phyloP scores from a whole-genome alignment of 2,113 vertebrate genomes.

The Clarias macrocephalus region DNA sequence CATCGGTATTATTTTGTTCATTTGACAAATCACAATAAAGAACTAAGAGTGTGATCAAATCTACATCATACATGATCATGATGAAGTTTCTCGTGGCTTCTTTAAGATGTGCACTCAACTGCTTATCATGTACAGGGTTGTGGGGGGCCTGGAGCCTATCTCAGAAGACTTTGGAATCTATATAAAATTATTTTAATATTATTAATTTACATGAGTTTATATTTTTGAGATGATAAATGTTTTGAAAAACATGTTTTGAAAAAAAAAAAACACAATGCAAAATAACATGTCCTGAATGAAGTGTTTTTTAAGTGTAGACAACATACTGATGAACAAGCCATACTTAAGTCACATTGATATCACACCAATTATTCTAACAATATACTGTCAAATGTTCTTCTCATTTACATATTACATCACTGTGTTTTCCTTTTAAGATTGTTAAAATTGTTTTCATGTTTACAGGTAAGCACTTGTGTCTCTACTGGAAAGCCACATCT shows the following conservation, averaged over 20 bases:
- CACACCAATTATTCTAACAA: not conserved
- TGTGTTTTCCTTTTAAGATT: not conserved
- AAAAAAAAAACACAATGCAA: not conserved
- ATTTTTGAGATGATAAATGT: not conserved
- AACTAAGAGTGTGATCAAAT: not conserved
- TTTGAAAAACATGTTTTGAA: no score
- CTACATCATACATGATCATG: not conserved
- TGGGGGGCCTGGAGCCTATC: no score
- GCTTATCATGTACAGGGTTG: no score
- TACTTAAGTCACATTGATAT: not conserved
- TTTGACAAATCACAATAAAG: not conserved
- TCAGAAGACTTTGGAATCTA: no score
- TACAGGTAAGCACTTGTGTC: no score
- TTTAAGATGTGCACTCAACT: not conserved
- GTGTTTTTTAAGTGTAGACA: not conserved
- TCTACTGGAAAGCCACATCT: not conserved
- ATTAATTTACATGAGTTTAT: no score
- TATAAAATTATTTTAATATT: no score
- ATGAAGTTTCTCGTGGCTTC: not conserved
- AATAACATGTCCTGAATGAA: not conserved
- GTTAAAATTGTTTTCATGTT: not conserved
- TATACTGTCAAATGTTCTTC: not conserved
- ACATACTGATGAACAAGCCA: not conserved
- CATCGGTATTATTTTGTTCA: not conserved
- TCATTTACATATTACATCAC: not conserved